Conservation (phyloP, 2,113 vertebrate species). For the Scomber japonicus region DNA sequence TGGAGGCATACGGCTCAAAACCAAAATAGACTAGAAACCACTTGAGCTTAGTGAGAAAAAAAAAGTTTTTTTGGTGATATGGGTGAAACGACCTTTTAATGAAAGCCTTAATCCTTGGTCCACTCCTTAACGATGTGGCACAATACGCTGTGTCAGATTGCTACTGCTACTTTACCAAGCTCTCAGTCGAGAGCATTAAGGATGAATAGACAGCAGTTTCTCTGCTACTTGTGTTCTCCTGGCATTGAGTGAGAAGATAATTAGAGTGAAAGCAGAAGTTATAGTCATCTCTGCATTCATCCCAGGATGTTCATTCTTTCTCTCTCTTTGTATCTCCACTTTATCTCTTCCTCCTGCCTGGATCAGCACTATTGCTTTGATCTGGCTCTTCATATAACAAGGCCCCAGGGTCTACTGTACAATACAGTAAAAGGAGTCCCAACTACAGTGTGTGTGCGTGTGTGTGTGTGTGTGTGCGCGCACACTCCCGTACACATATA, state of each 20-base stretch:
- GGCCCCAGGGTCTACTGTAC: conserved; percentile 66
- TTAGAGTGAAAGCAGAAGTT: conserved; percentile 65
- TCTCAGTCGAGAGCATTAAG: conserved; percentile 8
- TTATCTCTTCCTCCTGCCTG: conserved; percentile 44
- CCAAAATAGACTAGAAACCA: background rate
- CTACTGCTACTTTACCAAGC: conserved; percentile 18
- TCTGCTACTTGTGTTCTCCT: conserved; percentile 26
- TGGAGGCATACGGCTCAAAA: background rate
- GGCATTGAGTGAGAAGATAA: conserved; percentile 57
- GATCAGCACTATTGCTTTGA: conserved; percentile 67
- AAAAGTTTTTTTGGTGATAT: too few species aligned
- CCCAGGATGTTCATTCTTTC: conserved; percentile 21
- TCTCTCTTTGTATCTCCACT: conserved; percentile 38
- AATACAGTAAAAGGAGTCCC: conserved; percentile 43
- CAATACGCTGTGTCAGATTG: too few species aligned
- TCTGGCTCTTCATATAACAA: conserved; percentile 74
- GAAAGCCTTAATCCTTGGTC: too few species aligned
- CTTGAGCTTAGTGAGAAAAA: too few species aligned
- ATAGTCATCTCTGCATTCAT: conserved; percentile 23
- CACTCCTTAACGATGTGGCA: too few species aligned
- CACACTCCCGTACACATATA: background rate
- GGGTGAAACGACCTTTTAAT: too few species aligned
- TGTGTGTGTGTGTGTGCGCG: background rate
- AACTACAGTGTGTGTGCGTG: conserved; percentile 23
- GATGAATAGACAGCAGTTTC: conserved; percentile 32